Evolutionary conservation across 1,140 invertebrate species (phyloP).

Genomic region (Brachionus sp.): DNA sequence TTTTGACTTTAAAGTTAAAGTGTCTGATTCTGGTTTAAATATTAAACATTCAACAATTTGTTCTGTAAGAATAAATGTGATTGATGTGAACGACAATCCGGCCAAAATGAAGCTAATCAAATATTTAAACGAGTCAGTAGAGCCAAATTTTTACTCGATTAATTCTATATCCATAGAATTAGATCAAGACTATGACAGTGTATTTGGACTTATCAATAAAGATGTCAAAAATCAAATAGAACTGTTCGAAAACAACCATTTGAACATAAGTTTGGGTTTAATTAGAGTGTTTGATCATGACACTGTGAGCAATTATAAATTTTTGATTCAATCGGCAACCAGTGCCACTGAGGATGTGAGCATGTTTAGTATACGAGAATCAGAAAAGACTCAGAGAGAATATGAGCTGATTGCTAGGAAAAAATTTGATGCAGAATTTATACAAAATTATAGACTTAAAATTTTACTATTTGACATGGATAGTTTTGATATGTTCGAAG

Average conservation of each 20-base stretch:
- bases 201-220: neutral
- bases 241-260: slow-evolving; percentile 26
- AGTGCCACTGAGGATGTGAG: neutral
- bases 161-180: neutral
- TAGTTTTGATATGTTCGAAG: neutral
- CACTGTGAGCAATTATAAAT: slow-evolving; percentile 27
- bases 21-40: neutral
- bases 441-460: slow-evolving; percentile 30
- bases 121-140: slow-evolving; percentile 10
- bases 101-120: slow-evolving; percentile 27
- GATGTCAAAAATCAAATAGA: slow-evolving; percentile 19
- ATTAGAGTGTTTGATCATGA: slow-evolving; percentile 26
- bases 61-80: neutral
- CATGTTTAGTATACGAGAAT: neutral
- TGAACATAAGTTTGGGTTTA: neutral
- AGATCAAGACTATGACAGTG: neutral
- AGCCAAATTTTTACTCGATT: neutral
- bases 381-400: neutral
- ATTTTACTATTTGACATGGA: slow-evolving; percentile 9
- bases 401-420: neutral
- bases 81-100: slow-evolving; percentile 31
- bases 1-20: neutral
- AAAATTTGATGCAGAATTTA: neutral
- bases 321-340: slow-evolving; percentile 3
- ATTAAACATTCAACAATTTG: neutral